These are phyloP conservation scores for Hydrolagus affinis DNA, from an alignment of 2,113 vertebrate species.

Conservation along the genomic window DNA sequence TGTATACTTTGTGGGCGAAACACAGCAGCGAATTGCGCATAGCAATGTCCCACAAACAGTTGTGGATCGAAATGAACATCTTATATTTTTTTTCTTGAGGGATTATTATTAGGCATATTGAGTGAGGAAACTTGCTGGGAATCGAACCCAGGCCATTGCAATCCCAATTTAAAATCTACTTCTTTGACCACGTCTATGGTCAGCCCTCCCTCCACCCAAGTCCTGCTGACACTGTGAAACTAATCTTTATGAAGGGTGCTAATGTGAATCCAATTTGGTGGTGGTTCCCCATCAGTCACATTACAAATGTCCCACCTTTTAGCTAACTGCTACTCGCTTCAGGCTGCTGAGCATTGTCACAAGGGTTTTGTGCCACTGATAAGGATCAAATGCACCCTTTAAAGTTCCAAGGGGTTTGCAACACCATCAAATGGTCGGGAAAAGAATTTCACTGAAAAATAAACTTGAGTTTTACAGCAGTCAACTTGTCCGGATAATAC, in stretches of 20 bases:
- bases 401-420: neutral
- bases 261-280: neutral
- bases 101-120: too few relatives aligned
- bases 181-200: too few relatives aligned
- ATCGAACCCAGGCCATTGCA: too few relatives aligned
- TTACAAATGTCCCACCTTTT: neutral
- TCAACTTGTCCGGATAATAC: neutral
- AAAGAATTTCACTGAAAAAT: neutral
- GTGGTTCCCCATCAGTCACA: neutral
- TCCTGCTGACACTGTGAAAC: neutral
- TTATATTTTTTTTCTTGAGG: too few relatives aligned
- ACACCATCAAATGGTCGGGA: neutral
- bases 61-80: too few relatives aligned
- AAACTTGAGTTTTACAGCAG: neutral
- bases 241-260: neutral
- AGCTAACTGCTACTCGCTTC: neutral
- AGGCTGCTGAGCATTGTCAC: neutral
- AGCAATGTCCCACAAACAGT: too few relatives aligned
- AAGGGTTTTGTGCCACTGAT: neutral
- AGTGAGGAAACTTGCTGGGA: too few relatives aligned
- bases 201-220: too few relatives aligned
- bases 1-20: too few relatives aligned
- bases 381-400: neutral
- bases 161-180: too few relatives aligned
- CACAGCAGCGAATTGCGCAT: too few relatives aligned